Conservation (phyloP, 53 echinoderm and acorn worm genomes). For the Luidia sarsii region DNA sequence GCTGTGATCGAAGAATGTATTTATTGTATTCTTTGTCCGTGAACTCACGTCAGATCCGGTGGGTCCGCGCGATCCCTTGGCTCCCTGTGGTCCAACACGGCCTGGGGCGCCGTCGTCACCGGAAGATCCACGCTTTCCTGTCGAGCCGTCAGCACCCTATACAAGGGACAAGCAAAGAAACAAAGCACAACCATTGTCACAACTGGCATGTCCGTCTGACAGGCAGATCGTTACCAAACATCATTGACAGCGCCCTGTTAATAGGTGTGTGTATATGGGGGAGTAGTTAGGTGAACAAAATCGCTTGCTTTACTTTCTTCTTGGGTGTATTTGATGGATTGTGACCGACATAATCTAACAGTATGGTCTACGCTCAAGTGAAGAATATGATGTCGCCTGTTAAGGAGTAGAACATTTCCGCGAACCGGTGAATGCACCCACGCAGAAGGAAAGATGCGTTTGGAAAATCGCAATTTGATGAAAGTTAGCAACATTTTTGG, state of each 20-base stretch:
- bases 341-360: background rate
- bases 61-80: conserved; percentile 23
- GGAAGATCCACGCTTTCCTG: conserved; percentile 33
- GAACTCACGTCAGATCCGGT: conserved; percentile 34
- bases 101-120: conserved; percentile 9
- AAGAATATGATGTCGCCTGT: no score
- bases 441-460: no score
- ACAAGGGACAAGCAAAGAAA: background rate
- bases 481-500: no score
- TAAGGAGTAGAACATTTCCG: no score
- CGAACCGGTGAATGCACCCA: no score
- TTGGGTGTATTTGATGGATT: background rate
- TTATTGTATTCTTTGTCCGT: no score
- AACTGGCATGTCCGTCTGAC: background rate
- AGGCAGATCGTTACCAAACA: no score
- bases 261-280: background rate
- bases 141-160: conserved; percentile 32
- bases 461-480: no score
- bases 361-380: no score
- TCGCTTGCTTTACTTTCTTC: background rate
- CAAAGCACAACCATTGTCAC: background rate
- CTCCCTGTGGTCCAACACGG: conserved; percentile 13
- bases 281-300: no score
- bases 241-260: background rate
- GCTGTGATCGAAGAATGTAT: no score